Evolutionary conservation across 2,888 invertebrate species (phyloP), one percentile per base, ranked within the genome.

Genomic region (Hesperia comma): DNA sequence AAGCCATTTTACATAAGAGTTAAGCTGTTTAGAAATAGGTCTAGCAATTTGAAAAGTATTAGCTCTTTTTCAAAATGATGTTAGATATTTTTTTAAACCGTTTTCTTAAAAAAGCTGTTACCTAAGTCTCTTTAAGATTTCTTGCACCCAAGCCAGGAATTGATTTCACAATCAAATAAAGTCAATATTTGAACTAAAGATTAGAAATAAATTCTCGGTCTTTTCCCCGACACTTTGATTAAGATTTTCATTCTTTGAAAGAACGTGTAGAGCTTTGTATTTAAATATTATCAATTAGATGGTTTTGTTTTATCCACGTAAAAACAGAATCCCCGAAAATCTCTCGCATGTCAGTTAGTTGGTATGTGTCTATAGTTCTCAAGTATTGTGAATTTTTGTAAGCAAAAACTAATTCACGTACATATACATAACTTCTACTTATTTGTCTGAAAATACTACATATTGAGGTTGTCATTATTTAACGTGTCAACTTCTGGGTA

Each of bases 141-240:
- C 53, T 53, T 53, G 32, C 58, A n/a, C 15, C 51, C 40, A 21
- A 64, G 58, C 43, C 46, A 49, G 46, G 41, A 58, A 58, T 57
- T 32, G 32, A 64, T 58, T 64, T 57, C 41, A 58, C 51, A 51
- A 43, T 15, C 37, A 57, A 51, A 40, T 46, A 54, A 55, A 43
- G 63, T 51, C 57, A 63, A 63, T 63, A 40, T 63, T 63, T 63
- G 63, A 51, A 21, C 26, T 51, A 49, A 49, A 63, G 37, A 57
- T 63, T 63, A 63, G 63, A 63, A 63, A 63, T 63, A 37, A 61
- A 19, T 37, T 19, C 33, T 32, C 33, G n/a, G 40, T 40, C 54
- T 19, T 43, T 21, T 51, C 21, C 14, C 21, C 51, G 21, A 26
- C 14, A 51, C 21, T 21, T 51, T 51, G 19, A 49, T 17, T 17